Conservation (phyloP, 2,797 vertebrate species). For the Leuciscus waleckii region DNA sequence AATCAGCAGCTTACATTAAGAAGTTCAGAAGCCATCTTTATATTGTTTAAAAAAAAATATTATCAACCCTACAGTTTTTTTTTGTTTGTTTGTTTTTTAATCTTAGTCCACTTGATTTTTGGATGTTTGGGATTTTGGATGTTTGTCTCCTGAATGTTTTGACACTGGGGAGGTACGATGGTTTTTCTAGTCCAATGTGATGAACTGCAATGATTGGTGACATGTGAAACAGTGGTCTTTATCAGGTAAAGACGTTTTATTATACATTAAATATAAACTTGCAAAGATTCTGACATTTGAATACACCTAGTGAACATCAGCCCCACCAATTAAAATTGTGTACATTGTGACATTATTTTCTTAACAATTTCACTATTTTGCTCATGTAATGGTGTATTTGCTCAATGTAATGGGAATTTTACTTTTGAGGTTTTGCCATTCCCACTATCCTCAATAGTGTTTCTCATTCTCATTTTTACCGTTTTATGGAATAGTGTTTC, state of each 20-base stretch:
- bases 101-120: background rate
- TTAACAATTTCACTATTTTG: too few relatives aligned
- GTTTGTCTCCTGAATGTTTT: background rate
- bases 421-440: background rate
- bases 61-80: background rate
- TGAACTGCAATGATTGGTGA: background rate
- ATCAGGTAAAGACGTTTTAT: background rate
- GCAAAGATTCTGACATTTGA: background rate
- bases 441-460: background rate
- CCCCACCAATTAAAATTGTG: background rate
- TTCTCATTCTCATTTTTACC: background rate
- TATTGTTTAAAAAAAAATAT: too few relatives aligned
- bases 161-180: background rate
- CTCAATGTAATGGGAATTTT: too few relatives aligned
- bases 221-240: background rate
- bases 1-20: background rate
- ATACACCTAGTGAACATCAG: background rate
- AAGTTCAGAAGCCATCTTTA: conserved; percentile 9
- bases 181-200: background rate
- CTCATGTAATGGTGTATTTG: too few relatives aligned
- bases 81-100: background rate
- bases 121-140: background rate
- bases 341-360: background rate
- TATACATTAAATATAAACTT: background rate
- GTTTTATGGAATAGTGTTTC: too few relatives aligned